These are phyloP conservation scores for Cheilosia soror DNA, from an alignment of 2,888 invertebrate genomes.

Conservation along the genomic window DNA sequence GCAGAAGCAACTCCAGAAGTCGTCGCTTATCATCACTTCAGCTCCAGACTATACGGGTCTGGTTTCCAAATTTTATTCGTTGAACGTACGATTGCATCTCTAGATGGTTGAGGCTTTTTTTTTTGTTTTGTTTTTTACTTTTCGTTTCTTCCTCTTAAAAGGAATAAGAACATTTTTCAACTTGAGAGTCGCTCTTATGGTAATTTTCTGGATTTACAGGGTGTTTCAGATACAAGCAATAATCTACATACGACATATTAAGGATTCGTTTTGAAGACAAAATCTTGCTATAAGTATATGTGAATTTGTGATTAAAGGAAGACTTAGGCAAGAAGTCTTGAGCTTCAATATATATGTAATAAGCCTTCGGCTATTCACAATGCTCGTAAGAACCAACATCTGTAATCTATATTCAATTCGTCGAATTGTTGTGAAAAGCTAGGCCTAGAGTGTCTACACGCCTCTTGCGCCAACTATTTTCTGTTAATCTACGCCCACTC, in stretches of 20 bases:
- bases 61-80: conserved; percentile 24
- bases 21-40: conserved; percentile 72
- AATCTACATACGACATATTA: neutral
- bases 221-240: conserved; percentile 7
- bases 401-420: no score
- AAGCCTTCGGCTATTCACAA: no score
- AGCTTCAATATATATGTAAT: no score
- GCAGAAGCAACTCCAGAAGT: conserved; percentile 32
- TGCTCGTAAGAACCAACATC: no score
- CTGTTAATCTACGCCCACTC: no score
- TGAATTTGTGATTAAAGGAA: no score
- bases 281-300: no score
- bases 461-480: no score
- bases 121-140: conserved; percentile 56
- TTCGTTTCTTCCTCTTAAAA: conserved; percentile 50
- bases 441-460: no score
- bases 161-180: conserved; percentile 1
- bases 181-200: conserved; percentile 54
- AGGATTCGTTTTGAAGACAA: no score
- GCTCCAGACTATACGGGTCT: conserved; percentile 42
- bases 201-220: conserved; percentile 51
- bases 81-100: conserved; percentile 65
- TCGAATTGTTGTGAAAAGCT: no score
- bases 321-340: no score
- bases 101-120: conserved; percentile 68